These are phyloP conservation scores for Leucania comma DNA, from an alignment of 2,888 invertebrate genomes.

Conservation along the genomic window DNA sequence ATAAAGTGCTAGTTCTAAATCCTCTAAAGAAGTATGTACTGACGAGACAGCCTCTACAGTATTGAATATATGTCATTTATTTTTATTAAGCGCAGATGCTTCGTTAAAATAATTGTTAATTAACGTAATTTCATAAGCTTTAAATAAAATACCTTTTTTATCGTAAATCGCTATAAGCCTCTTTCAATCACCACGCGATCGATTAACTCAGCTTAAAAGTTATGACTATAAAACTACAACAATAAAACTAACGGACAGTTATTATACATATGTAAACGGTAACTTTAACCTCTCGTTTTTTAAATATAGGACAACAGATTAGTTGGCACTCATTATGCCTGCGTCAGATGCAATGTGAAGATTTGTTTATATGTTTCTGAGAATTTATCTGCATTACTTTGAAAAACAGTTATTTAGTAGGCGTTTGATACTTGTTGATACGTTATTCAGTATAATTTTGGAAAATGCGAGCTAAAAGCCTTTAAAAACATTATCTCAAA, in stretches of 20 bases:
- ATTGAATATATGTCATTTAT: no score
- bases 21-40: no score
- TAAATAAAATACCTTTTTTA: conserved; percentile 9
- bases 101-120: background rate
- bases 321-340: conserved; percentile 54
- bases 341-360: conserved; percentile 35
- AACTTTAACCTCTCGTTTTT: conserved; percentile 54
- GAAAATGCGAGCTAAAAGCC: background rate
- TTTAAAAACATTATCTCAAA: background rate
- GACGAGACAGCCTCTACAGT: no score
- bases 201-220: conserved; percentile 39
- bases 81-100: background rate
- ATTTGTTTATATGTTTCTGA: conserved; percentile 30
- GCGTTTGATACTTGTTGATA: background rate
- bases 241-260: conserved; percentile 39
- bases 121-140: background rate
- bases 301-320: conserved; percentile 67
- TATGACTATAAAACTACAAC: conserved; percentile 45
- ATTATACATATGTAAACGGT: conserved; percentile 64
- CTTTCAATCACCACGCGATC: conserved; percentile 21
- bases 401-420: conserved; percentile 23
- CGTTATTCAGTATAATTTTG: background rate
- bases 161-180: conserved; percentile 13
- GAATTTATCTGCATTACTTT: conserved; percentile 24
- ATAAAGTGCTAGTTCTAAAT: no score